phyloP scores from a whole-genome alignment of 1,140 invertebrate species.

The Caenorhabditis briggsae region DNA sequence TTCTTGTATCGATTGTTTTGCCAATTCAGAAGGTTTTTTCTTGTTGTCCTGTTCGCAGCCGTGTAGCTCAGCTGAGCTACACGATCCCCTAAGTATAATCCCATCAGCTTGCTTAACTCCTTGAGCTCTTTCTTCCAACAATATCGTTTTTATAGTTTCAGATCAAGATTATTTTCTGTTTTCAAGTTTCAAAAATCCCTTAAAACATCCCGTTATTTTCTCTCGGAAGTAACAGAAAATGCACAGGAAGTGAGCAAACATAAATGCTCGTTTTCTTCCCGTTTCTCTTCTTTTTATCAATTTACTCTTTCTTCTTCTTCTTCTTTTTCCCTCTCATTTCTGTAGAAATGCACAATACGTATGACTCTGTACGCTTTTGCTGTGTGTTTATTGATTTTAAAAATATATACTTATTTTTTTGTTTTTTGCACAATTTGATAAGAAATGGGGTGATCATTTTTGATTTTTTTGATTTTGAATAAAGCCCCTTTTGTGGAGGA shows the following conservation, averaged over 20 bases:
- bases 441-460: background rate
- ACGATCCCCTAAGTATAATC: no score
- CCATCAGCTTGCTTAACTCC: no score
- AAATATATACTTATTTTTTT: background rate
- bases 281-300: background rate
- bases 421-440: background rate
- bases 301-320: background rate
- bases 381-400: conserved; percentile 47
- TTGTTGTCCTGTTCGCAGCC: no score
- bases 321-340: background rate
- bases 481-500: no score
- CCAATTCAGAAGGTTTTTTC: no score
- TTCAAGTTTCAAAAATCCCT: background rate
- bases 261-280: background rate
- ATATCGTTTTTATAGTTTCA: no score
- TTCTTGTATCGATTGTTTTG: no score
- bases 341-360: conserved; percentile 16
- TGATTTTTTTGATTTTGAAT: no score
- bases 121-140: no score
- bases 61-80: no score
- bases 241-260: conserved; percentile 53
- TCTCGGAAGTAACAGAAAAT: conserved; percentile 32
- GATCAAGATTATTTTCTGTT: no score
- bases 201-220: background rate
- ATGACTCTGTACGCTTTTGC: background rate